These are phyloP conservation scores for Centruroides sculpturatus DNA, from an alignment of 1,140 invertebrate species.

Conservation along the genomic window DNA sequence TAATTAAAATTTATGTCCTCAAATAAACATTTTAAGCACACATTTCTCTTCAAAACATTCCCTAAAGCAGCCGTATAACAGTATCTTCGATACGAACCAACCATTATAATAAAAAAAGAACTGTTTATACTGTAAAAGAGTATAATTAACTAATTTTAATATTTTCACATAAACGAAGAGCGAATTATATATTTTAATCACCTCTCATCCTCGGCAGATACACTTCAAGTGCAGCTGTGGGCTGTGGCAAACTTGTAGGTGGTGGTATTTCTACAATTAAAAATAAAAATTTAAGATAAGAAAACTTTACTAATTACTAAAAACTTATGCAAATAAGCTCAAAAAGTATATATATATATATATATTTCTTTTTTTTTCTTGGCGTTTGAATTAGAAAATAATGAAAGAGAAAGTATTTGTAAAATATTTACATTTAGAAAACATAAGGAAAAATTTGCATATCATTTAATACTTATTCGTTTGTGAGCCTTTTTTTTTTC, in stretches of 20 bases:
- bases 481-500: neutral
- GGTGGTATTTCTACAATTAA: slow-evolving; percentile 5
- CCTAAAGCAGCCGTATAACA: too few species aligned
- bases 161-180: neutral
- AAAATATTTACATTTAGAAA: too few species aligned
- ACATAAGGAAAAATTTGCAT: too few species aligned
- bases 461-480: neutral
- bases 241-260: slow-evolving; percentile 11
- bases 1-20: too few species aligned
- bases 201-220: slow-evolving; percentile 8
- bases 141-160: neutral
- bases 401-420: neutral
- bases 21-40: too few species aligned
- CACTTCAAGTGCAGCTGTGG: slow-evolving; percentile 6
- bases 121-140: too few species aligned
- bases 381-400: neutral
- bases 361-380: neutral
- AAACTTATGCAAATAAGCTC: neutral
- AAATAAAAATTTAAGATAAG: neutral
- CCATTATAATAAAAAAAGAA: too few species aligned
- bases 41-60: too few species aligned
- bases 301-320: neutral
- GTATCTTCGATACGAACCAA: too few species aligned
- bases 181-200: neutral
- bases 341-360: neutral